phyloP scores from a whole-genome alignment of 2,888 invertebrate genomes.

The Pheosia tremula region DNA sequence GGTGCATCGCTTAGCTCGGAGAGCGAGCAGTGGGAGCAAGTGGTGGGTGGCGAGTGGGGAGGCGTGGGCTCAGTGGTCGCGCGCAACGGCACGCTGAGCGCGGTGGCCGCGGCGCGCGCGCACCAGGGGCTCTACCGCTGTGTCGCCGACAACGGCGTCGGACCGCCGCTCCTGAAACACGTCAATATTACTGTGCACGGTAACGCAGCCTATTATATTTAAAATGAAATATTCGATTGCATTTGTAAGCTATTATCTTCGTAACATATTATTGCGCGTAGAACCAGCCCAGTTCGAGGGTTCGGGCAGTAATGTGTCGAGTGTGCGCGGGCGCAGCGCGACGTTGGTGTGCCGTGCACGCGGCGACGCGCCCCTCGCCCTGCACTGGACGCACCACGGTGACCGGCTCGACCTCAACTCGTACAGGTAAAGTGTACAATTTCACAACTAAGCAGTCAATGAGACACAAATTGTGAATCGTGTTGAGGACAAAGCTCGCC shows the following conservation, averaged over 20 bases:
- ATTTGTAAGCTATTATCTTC: background rate
- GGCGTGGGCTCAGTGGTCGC: constrained; percentile 29
- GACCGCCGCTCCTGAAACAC: constrained; percentile 90
- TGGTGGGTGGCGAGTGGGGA: constrained; percentile 35
- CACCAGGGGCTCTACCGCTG: constrained; percentile 93
- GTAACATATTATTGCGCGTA: constrained; percentile 41
- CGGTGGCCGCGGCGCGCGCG: constrained; percentile 86
- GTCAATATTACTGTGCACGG: constrained; percentile 92
- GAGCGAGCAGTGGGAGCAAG: constrained; percentile 48
- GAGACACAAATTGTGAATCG: background rate
- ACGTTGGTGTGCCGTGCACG: constrained; percentile 89
- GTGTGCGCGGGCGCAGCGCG: constrained; percentile 84
- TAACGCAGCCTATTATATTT: constrained; percentile 56
- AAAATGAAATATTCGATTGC: background rate
- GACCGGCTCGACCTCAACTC: constrained; percentile 86
- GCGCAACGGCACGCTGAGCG: constrained; percentile 84
- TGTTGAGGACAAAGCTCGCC: background rate
- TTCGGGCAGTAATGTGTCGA: constrained; percentile 81
- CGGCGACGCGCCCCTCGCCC: constrained; percentile 91
- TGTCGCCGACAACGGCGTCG: constrained; percentile 92
- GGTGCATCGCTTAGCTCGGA: constrained; percentile 37
- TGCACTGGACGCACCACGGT: constrained; percentile 90
- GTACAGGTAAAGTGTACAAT: constrained; percentile 67
- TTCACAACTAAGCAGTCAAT: background rate
- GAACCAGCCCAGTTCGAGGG: constrained; percentile 90